Conservation (phyloP, 2,113 vertebrate species). For the Petrocephalus zakoni region DNA sequence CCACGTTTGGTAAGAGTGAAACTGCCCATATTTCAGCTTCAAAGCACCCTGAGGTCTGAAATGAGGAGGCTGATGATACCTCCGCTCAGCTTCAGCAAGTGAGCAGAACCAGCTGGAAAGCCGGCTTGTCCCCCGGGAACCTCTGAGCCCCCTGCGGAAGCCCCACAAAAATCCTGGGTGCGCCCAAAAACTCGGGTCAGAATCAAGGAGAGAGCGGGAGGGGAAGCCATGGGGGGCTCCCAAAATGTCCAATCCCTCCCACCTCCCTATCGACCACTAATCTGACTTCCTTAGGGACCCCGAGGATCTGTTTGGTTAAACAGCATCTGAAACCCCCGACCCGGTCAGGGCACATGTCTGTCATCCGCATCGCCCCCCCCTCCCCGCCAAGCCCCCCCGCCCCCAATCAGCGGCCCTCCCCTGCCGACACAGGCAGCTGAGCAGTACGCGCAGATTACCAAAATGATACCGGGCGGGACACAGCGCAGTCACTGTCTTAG, state of each 20-base stretch:
- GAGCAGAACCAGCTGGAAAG: neutral
- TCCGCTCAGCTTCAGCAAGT: too few relatives aligned
- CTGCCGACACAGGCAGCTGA: conserved; percentile 23
- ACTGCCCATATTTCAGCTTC: neutral
- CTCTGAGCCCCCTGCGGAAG: neutral
- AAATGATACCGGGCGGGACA: conserved; percentile 53
- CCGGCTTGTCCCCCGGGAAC: neutral
- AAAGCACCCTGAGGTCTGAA: too few relatives aligned
- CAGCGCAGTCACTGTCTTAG: conserved; percentile 37
- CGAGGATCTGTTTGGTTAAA: neutral
- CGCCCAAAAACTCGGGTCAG: neutral
- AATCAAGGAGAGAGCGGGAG: neutral
- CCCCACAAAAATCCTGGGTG: neutral
- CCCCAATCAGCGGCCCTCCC: neutral
- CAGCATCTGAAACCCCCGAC: neutral
- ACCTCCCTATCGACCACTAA: neutral
- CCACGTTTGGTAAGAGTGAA: neutral
- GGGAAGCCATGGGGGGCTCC: neutral
- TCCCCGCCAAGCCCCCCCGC: too few relatives aligned
- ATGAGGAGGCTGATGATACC: too few relatives aligned
- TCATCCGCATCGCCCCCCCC: too few relatives aligned
- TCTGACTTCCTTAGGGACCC: neutral
- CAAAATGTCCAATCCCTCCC: neutral
- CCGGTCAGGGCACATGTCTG: neutral
- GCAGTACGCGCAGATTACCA: conserved; percentile 40